phyloP scores from a whole-genome alignment of 2,888 invertebrate genomes.

The Xestia ashworthii region DNA sequence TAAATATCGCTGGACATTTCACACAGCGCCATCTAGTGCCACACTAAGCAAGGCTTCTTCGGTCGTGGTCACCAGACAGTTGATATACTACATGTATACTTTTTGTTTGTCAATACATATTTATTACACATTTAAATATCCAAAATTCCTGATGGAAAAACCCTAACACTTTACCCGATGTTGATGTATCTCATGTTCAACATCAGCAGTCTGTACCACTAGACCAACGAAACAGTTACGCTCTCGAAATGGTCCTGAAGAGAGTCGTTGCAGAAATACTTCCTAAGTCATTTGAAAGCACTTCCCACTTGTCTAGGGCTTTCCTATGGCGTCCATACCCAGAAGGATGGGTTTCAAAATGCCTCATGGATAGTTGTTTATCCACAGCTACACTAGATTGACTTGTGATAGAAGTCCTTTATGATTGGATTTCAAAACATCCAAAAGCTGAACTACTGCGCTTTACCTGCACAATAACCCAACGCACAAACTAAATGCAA shows the following conservation, averaged over 20 bases:
- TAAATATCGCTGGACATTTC: no score
- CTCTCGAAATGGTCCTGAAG: background rate
- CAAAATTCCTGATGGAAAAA: background rate
- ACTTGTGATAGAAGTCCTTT: background rate
- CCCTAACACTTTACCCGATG: background rate
- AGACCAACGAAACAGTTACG: background rate
- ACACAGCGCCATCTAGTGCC: no score
- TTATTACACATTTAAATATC: no score
- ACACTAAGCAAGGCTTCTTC: no score
- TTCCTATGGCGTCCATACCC: background rate
- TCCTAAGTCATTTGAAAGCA: background rate
- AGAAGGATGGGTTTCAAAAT: background rate
- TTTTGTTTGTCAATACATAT: no score
- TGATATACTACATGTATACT: no score
- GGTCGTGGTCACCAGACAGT: no score
- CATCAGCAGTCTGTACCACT: no score
- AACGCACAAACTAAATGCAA: conserved; percentile 42
- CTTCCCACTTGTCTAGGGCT: background rate
- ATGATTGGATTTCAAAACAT: background rate
- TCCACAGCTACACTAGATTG: background rate
- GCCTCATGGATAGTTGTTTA: background rate
- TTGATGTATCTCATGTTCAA: no score
- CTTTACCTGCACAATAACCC: conserved; percentile 1
- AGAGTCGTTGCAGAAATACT: background rate
- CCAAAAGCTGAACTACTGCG: conserved; percentile 27